Conservation (phyloP, 2,113 vertebrate genomes). For the Microtus montanus region DNA sequence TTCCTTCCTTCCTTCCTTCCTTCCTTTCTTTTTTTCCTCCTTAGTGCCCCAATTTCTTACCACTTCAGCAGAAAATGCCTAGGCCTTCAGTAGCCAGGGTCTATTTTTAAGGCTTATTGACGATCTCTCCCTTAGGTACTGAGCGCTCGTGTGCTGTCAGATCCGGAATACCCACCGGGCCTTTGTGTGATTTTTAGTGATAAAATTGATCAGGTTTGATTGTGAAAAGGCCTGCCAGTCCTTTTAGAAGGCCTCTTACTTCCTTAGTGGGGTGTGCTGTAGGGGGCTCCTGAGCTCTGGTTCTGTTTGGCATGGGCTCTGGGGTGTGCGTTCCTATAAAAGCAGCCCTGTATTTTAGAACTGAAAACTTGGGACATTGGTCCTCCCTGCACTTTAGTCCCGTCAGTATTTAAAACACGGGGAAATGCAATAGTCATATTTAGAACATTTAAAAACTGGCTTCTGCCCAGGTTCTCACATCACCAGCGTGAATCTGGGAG, state of each 20-base stretch:
- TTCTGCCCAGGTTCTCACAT: constrained; percentile 30
- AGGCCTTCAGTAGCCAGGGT: constrained; percentile 41
- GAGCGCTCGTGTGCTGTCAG: constrained; percentile 44
- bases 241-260: constrained; percentile 8
- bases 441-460: constrained; percentile 69
- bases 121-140: constrained; percentile 3
- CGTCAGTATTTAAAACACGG: constrained; percentile 68
- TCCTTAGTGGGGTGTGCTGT: neutral
- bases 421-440: constrained; percentile 63
- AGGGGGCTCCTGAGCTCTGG: constrained; percentile 28
- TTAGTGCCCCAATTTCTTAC: constrained; percentile 57
- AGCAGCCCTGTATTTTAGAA: neutral
- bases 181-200: constrained; percentile 64
- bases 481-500: constrained; percentile 16
- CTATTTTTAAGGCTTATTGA: constrained; percentile 65
- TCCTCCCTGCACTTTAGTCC: constrained; percentile 59
- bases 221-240: neutral
- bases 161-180: constrained; percentile 15
- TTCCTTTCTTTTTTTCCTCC: neutral
- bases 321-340: constrained; percentile 55
- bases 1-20: neutral
- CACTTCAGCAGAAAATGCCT: constrained; percentile 54
- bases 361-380: constrained; percentile 48
- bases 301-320: constrained; percentile 45
- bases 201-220: constrained; percentile 51